Evolutionary conservation across 2,888 invertebrate species (phyloP).

Genomic region (Scaptomyza parva): DNA sequence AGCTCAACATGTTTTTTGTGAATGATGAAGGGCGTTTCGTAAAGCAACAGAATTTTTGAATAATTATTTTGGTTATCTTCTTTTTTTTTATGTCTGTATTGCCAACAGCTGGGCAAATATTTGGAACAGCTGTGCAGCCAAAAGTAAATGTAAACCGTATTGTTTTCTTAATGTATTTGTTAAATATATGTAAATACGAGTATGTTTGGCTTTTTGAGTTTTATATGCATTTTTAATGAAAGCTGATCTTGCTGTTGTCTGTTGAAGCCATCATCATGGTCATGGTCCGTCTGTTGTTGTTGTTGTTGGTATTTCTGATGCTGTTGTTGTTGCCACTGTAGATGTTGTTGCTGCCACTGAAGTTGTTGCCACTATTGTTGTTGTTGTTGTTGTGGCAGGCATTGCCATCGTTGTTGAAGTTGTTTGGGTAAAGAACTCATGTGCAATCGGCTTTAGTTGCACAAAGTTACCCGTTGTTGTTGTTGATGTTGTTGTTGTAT

Average conservation of each 20-base stretch:
- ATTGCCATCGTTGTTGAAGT: conserved; percentile 5
- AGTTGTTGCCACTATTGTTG: conserved; percentile 15
- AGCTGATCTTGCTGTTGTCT: not conserved
- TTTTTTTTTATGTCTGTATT: not conserved
- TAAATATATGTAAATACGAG: conserved; percentile 6
- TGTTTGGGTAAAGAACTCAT: not conserved
- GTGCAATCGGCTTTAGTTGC: conserved; percentile 26
- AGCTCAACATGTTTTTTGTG: conserved; percentile 29
- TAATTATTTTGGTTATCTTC: not conserved
- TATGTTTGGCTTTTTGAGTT: not conserved
- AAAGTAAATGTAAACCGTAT: not conserved
- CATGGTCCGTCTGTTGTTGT: conserved; percentile 13
- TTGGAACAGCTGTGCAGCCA: conserved; percentile 8
- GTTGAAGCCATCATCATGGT: conserved; percentile 13
- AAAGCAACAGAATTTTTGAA: not conserved
- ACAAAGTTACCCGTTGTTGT: conserved; percentile 5
- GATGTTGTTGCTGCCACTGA: conserved; percentile 10
- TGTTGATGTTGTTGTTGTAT: conserved; percentile 8
- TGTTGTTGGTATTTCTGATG: not conserved
- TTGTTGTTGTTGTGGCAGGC: conserved; percentile 12
- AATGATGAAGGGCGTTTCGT: not conserved
- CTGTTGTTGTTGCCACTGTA: conserved; percentile 15
- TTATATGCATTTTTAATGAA: conserved; percentile 2
- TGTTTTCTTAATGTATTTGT: too few relatives aligned
- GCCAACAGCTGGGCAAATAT: conserved; percentile 58